Percentiles rank a stretch among this genome's conserved stretches.
phyloP scores from a whole-genome alignment of 2,797 vertebrate species.

The Arrhamphus sclerolepis region DNA sequence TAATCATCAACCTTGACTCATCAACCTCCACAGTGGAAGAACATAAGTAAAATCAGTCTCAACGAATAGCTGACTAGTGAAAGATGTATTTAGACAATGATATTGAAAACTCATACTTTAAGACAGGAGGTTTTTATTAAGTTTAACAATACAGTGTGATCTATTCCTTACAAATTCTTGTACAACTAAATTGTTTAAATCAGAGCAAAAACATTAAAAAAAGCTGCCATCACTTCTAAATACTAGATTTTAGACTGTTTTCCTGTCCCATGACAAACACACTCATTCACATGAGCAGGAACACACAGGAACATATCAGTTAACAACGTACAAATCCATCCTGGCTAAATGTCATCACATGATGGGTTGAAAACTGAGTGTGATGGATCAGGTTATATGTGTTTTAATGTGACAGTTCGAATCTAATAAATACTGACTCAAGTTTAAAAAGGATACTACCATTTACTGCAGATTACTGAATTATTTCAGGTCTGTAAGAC shows the following conservation, averaged over 20 bases:
- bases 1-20: too few species aligned
- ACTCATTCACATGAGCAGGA: background rate
- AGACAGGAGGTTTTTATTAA: constrained; percentile 13
- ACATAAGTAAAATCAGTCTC: too few species aligned
- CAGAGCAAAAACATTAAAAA: background rate
- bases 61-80: background rate
- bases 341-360: constrained; percentile 28
- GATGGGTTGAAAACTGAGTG: background rate
- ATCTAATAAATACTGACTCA: constrained; percentile 30
- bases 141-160: background rate
- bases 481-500: background rate
- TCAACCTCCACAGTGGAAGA: too few species aligned
- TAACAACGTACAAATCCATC: constrained; percentile 16
- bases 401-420: constrained; percentile 6
- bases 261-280: background rate
- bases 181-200: background rate
- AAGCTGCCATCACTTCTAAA: constrained; percentile 23
- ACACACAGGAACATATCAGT: constrained; percentile 13
- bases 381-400: background rate
- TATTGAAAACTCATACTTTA: background rate
- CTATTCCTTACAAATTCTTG: background rate
- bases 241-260: background rate
- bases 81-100: background rate
- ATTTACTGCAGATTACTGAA: constrained; percentile 1
- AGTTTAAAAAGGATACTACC: background rate